Percentiles rank a stretch among this genome's conserved stretches.
phyloP scores from a whole-genome alignment of 2,113 vertebrate genomes.

The human region DNA sequence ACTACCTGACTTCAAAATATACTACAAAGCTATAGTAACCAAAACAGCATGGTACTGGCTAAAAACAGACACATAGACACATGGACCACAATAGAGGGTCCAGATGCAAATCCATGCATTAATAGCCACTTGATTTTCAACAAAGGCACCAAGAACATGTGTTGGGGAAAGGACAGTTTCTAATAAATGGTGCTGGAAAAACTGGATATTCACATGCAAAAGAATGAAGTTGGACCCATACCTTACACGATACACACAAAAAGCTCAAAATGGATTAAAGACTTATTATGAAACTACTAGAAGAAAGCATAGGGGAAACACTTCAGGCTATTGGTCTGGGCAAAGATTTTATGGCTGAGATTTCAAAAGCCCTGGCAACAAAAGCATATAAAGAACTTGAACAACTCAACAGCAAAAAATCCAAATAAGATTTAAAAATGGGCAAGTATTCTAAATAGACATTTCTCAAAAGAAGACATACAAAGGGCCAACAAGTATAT shows the following conservation, averaged over 20 bases:
- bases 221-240: background rate
- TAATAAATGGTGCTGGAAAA: background rate
- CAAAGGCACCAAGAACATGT: background rate
- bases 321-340: background rate
- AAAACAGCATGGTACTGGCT: background rate
- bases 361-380: background rate
- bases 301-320: background rate
- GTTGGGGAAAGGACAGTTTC: background rate
- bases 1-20: background rate
- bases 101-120: background rate
- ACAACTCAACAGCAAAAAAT: background rate
- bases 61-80: background rate
- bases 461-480: background rate
- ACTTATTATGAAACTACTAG: background rate
- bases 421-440: background rate
- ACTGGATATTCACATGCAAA: background rate
- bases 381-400: background rate
- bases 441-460: background rate
- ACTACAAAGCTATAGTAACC: background rate
- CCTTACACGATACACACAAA: background rate
- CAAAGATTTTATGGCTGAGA: background rate
- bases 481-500: background rate
- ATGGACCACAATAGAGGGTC: background rate
- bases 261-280: background rate
- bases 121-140: background rate